These are phyloP conservation scores for Saccostrea glomerata DNA, from an alignment of 1,140 invertebrate species.

Conservation along the genomic window DNA sequence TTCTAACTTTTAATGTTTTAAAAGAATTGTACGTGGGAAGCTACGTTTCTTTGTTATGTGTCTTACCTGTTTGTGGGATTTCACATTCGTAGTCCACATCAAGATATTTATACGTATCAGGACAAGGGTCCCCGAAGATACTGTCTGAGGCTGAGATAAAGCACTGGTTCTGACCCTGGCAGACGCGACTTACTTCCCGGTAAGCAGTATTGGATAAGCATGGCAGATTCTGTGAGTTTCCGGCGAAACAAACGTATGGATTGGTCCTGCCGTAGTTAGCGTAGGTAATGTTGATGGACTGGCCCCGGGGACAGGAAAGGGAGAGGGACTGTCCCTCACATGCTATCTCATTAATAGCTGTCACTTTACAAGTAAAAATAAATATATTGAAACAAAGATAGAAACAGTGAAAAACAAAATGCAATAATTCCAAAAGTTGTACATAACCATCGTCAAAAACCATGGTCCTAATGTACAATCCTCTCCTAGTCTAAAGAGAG, in stretches of 20 bases:
- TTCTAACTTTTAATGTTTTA: too few relatives aligned
- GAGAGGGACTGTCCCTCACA: background rate
- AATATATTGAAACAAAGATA: background rate
- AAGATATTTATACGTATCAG: constrained; percentile 41
- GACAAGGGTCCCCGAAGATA: constrained; percentile 46
- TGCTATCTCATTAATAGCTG: constrained; percentile 7
- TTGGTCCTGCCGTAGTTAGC: constrained; percentile 25
- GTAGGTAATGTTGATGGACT: constrained; percentile 20
- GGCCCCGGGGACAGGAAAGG: constrained; percentile 58
- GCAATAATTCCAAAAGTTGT: too few relatives aligned
- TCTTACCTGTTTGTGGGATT: background rate
- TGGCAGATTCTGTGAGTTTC: background rate
- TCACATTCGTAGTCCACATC: constrained; percentile 46
- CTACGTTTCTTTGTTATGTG: too few relatives aligned
- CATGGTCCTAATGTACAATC: too few relatives aligned
- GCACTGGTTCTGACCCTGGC: constrained; percentile 41
- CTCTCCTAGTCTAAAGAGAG: too few relatives aligned
- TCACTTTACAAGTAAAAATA: background rate
- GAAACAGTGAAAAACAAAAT: too few relatives aligned
- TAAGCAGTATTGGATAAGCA: background rate
- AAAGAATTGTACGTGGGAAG: too few relatives aligned
- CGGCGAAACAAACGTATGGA: background rate
- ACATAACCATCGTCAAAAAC: too few relatives aligned
- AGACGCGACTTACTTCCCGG: background rate
- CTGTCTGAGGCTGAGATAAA: constrained; percentile 17